Evolutionary conservation across 2,888 invertebrate species (phyloP), one percentile per base, ranked within the genome.

Genomic region (Archaeoteleia sp.): DNA sequence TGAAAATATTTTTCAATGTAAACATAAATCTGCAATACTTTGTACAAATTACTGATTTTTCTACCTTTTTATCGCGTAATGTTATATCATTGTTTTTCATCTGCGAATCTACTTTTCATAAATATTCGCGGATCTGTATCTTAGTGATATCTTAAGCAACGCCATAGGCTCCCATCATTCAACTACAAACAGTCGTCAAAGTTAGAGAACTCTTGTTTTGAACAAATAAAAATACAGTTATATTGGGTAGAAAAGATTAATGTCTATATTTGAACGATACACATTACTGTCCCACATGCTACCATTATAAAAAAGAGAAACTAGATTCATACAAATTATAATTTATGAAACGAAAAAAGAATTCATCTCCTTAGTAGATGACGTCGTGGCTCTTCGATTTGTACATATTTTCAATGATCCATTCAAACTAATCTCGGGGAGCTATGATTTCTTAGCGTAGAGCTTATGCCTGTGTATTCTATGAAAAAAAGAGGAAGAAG

Each of bases 321-420:
- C n/a, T n/a, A n/a, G n/a, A n/a, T n/a, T n/a, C n/a, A n/a, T n/a
- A n/a, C n/a, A n/a, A n/a, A n/a, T n/a, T n/a, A n/a, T n/a, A 20
- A 20, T 20, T 20, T 20, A 20, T 20, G 20, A 20, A 4, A 5
- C 2, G 2, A 13, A 15, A 13, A 15, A 37, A 15, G 60, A 75
- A 66, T 72, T 71, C 61, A 54, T 70, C 74, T 76, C 67, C 71
- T 67, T 46, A 45, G 68, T 53, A 42, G 40, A 46, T 42, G 29
- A 15, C 37, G 37, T 65, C 69, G 62, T 74, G 72, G 58, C 35
- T 63, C 62, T 71, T 74, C 39, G 53, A 58, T 73, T 71, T 79
- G 77, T 79, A 79, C 58, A 79, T 79, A 79, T 46, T 60, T 43
- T 54, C 61, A 43, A 54, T 23, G 58, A 40, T 43, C 55, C 45